Evolutionary conservation across 2,888 invertebrate genomes (phyloP), one percentile per base, ranked within the genome.

Genomic region (Melikaiella ostensackeni): DNA sequence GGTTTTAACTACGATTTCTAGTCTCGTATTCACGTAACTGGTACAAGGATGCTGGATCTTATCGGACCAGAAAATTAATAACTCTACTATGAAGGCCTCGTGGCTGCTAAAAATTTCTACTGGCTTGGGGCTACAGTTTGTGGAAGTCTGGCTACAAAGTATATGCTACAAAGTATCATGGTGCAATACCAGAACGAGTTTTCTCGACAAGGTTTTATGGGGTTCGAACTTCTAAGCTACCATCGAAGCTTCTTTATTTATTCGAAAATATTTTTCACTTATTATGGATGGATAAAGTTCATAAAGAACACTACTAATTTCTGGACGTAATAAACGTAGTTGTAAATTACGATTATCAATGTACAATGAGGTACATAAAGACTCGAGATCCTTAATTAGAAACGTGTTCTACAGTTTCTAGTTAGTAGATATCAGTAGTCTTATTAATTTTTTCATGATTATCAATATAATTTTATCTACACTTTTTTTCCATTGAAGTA

Each of bases 31-130:
- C 59, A 74, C 75, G 76, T 76, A 84, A 79, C 75, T 81, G 79
- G 83, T 79, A 77, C 84, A 83, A 81, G 81, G 83, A 82, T 84
- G 82, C 81, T 81, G 80, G 83, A 84, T 84, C 83, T 80, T 81
- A 80, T 80, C 81, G 79, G 59, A 75, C 74, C 74, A 61, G 81
- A 82, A 82, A 83, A 83, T 82, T 79, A 83, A 83, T 82, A 80
- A 80, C 80, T 63, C 76, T 74, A 63, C 80, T 82, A 75, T 77
- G 80, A 73, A 50, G 74, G 76, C 74, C 76, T 75, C 74, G 61
- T 50, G 61, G 57, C 35, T 62, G 77, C 66, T 66, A 77, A 63
- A 61, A 75, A 79, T 79, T 63, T 70, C 76, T 35, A 16, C 62
- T 74, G 35, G 74, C 76, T 74, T 38, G 55, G 57, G 74, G 74